Evolutionary conservation across 2,113 vertebrate genomes (phyloP).

Genomic region (Eclectus roratus): DNA sequence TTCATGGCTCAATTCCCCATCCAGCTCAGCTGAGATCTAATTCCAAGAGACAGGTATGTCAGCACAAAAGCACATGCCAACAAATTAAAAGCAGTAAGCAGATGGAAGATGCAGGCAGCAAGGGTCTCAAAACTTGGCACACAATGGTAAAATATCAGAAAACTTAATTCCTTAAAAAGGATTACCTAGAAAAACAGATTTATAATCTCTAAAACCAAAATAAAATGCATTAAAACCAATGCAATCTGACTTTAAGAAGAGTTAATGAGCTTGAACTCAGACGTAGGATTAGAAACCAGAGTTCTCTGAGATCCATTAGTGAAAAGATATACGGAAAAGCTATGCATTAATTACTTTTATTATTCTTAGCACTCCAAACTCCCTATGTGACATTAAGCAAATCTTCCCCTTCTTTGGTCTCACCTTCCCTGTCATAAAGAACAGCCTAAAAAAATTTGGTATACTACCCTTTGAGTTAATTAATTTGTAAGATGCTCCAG

Average conservation of each 20-base stretch:
- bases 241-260: background rate
- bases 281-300: background rate
- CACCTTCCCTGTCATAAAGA: background rate
- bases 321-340: background rate
- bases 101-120: background rate
- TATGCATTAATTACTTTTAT: background rate
- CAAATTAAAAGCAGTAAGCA: background rate
- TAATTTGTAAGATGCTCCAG: background rate
- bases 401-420: background rate
- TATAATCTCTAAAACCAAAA: background rate
- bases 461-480: background rate
- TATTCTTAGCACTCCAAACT: background rate
- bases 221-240: background rate
- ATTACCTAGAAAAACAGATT: constrained; percentile 13
- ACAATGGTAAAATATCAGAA: background rate
- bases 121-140: background rate
- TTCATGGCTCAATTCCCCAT: background rate
- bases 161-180: background rate
- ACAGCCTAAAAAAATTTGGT: background rate
- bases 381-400: background rate
- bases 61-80: background rate
- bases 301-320: background rate
- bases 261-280: constrained; percentile 8
- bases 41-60: constrained; percentile 26
- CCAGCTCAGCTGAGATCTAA: background rate